Base-by-base conservation (phyloP, 2,888 invertebrate genomes). In the Drosophila meridionalis region DNA sequence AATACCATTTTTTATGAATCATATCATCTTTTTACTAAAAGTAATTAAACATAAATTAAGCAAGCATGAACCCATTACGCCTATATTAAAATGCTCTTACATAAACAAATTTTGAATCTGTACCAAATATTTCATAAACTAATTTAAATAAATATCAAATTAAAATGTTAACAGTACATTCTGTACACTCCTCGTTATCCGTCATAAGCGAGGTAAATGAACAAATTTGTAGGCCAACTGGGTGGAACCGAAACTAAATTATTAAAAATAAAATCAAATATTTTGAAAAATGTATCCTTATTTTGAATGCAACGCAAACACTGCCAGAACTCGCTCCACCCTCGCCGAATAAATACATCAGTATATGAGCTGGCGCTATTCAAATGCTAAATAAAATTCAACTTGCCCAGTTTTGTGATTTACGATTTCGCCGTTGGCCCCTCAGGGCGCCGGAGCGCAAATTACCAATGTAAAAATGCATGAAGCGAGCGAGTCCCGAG, bases 391-490 rank as follows among this genome's bases (percentile, higher is more conserved):
- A 56, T 42, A 66, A 70, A 58, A 28, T 69, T 45, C 42, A 85
- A 69, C 73, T 75, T 73, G 76, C 82, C 52, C 55, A 75, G 48
- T 75, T 72, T 69, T 83, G 61, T 85, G 83, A 85, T 88, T 88
- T 85, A 86, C 70, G 77, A 73, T 48, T 36, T 42, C 63, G 55
- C 45, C 34, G 61, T 45, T 63, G 62, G 12, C 69, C 55, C 78
- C 73, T 58, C 50, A 55, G 76, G 80, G 76, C 73, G 57, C 26
- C 57, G 38, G 56, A 52, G 74, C 58, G 81, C 85, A 83, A 84
- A 84, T 87, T 85, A 84, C 76, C 70, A 76, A 82, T 80, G 85
- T 68, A 82, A 85, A 84, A 69, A 45, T 75, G 53, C 47, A 70
- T 58, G 52, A 52, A 14, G 36, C 56, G 55, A 50, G 48, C 50